Conservation (phyloP, 2,797 vertebrate genomes). For the Channallabes apus region DNA sequence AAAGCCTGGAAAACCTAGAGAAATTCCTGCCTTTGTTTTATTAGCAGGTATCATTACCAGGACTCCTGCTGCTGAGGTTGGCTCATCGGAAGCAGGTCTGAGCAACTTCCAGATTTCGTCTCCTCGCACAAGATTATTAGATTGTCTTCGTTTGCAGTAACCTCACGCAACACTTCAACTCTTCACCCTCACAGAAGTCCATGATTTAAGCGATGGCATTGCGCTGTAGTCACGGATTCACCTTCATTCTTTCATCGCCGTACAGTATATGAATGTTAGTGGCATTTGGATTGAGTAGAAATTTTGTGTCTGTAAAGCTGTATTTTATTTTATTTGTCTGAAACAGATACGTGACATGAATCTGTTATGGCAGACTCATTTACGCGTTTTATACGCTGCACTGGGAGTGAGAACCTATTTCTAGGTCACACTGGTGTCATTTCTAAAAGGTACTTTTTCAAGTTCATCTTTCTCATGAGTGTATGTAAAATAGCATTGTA, state of each 20-base stretch:
- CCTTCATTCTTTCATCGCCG: not conserved
- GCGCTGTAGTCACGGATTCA: not conserved
- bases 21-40: constrained; percentile 65
- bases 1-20: constrained; percentile 69
- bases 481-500: constrained; percentile 1
- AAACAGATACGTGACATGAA: constrained; percentile 24
- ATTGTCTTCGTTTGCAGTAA: constrained; percentile 47
- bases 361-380: not conserved
- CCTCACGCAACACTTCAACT: constrained; percentile 49
- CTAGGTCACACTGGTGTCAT: not conserved
- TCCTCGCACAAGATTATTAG: constrained; percentile 54
- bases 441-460: not conserved
- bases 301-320: not conserved
- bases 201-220: not conserved
- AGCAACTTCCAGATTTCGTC: constrained; percentile 35
- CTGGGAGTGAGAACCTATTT: not conserved
- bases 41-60: constrained; percentile 67
- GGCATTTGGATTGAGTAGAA: not conserved
- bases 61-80: constrained; percentile 42
- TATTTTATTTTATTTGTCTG: constrained; percentile 26
- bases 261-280: not conserved
- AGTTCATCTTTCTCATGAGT: not conserved
- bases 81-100: constrained; percentile 60
- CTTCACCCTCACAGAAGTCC: constrained; percentile 15
- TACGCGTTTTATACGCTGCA: not conserved